A percentile compares a stretch with the other conserved stretches of the same genome.
These are phyloP conservation scores for Corynorhinus townsendii DNA, from an alignment of 2,113 vertebrate genomes.

Conservation along the genomic window DNA sequence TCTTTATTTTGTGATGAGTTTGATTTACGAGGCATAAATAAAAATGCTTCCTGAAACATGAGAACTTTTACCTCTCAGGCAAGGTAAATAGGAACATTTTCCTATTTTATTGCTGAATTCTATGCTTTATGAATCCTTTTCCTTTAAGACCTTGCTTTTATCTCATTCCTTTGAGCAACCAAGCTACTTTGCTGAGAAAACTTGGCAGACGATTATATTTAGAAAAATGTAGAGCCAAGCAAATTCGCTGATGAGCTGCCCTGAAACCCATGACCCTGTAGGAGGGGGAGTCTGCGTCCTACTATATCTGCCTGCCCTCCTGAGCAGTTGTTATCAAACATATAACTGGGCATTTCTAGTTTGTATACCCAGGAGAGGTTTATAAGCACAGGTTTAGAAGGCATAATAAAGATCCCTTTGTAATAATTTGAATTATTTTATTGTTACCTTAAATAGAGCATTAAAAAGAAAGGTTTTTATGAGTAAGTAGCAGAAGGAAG, in stretches of 20 bases:
- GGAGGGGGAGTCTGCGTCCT: neutral
- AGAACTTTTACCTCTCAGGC: neutral
- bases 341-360: neutral
- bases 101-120: neutral
- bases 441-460: neutral
- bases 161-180: conserved; percentile 13
- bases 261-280: neutral
- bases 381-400: neutral
- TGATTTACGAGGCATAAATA: neutral
- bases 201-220: conserved; percentile 51
- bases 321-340: neutral
- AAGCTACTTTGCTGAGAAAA: conserved; percentile 45
- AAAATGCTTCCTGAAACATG: neutral
- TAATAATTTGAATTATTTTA: conserved; percentile 2
- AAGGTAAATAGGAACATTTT: neutral
- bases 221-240: conserved; percentile 40
- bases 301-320: conserved; percentile 14
- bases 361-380: neutral
- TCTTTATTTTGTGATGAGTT: neutral
- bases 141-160: conserved; percentile 44
- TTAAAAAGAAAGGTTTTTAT: neutral
- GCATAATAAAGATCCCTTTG: neutral
- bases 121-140: neutral
- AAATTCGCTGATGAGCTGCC: conserved; percentile 40
- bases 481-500: neutral